Conservation (phyloP, 1,140 invertebrate genomes). For the Drosophila lowei region DNA sequence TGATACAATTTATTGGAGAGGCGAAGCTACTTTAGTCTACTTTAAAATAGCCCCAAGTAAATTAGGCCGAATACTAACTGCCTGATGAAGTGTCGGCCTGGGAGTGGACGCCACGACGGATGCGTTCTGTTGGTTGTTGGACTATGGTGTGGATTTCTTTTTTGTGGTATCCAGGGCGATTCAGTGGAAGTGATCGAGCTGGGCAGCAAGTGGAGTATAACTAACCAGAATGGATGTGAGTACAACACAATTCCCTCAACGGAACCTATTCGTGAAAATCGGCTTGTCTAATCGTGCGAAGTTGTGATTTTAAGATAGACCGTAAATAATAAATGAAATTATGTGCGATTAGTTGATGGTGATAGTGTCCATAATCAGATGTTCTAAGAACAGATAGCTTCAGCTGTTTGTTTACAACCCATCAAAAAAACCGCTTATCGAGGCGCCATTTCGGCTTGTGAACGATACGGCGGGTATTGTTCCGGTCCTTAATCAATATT, state of each 20-base stretch:
- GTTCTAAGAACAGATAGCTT: constrained; percentile 9
- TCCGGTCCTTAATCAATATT: not conserved
- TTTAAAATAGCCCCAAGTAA: constrained; percentile 27
- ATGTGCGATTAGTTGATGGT: constrained; percentile 14
- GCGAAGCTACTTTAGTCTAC: constrained; percentile 5
- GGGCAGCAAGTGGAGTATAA: constrained; percentile 59
- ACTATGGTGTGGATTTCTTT: constrained; percentile 31
- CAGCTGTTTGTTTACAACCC: constrained; percentile 23
- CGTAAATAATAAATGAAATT: constrained; percentile 32
- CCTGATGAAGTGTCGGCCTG: constrained; percentile 19
- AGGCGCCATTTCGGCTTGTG: not conserved
- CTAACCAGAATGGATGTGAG: constrained; percentile 74
- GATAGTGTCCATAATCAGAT: constrained; percentile 27
- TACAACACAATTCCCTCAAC: constrained; percentile 6
- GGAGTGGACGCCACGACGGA: not conserved
- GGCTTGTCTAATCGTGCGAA: not conserved
- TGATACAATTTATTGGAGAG: constrained; percentile 18
- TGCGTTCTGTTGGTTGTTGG: constrained; percentile 18
- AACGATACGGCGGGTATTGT: not conserved
- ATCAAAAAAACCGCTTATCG: constrained; percentile 15
- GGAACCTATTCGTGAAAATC: constrained; percentile 1
- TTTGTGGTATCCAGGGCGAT: constrained; percentile 35
- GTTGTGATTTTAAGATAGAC: constrained; percentile 13
- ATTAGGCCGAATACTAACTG: constrained; percentile 12
- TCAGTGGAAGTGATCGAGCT: constrained; percentile 65